A percentile compares a stretch with the other conserved stretches of the same genome.
Conservation (phyloP, 2,888 invertebrate species). For the Palloptera scutellata region DNA sequence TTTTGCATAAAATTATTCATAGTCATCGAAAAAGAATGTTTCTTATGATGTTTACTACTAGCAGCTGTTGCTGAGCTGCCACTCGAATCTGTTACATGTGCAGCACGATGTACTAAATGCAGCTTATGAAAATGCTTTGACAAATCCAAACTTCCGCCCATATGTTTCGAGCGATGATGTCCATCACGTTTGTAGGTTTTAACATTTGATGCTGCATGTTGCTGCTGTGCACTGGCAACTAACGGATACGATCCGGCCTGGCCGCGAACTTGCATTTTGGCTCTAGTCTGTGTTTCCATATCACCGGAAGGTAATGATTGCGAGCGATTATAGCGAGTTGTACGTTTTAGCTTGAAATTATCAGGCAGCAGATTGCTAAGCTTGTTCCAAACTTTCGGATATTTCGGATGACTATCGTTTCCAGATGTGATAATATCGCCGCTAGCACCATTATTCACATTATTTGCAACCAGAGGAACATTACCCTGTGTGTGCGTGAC, state of each 20-base stretch:
- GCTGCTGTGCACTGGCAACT: slow-evolving; percentile 52
- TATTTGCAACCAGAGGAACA: background rate
- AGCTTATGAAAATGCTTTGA: slow-evolving; percentile 52
- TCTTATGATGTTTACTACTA: slow-evolving; percentile 62
- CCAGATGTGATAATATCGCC: background rate
- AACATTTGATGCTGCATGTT: slow-evolving; percentile 37
- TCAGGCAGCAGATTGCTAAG: slow-evolving; percentile 79
- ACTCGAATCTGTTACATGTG: slow-evolving; percentile 30
- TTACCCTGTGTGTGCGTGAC: no score
- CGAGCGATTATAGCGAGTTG: slow-evolving; percentile 69
- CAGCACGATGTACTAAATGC: slow-evolving; percentile 49
- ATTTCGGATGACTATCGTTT: slow-evolving; percentile 17
- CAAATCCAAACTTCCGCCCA: slow-evolving; percentile 39
- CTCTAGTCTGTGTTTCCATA: slow-evolving; percentile 66
- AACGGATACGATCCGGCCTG: slow-evolving; percentile 50
- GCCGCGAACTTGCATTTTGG: slow-evolving; percentile 43
- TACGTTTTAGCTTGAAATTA: slow-evolving; percentile 68
- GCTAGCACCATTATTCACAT: background rate
- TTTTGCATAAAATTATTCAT: slow-evolving; percentile 87
- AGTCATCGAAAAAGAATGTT: slow-evolving; percentile 81
- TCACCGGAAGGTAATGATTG: slow-evolving; percentile 79
- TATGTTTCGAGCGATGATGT: background rate
- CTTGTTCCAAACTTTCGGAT: slow-evolving; percentile 64
- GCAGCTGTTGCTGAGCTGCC: slow-evolving; percentile 11
- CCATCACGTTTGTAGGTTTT: background rate